phyloP scores from a whole-genome alignment of 2,888 invertebrate species.

The Cheilosia vernalis region DNA sequence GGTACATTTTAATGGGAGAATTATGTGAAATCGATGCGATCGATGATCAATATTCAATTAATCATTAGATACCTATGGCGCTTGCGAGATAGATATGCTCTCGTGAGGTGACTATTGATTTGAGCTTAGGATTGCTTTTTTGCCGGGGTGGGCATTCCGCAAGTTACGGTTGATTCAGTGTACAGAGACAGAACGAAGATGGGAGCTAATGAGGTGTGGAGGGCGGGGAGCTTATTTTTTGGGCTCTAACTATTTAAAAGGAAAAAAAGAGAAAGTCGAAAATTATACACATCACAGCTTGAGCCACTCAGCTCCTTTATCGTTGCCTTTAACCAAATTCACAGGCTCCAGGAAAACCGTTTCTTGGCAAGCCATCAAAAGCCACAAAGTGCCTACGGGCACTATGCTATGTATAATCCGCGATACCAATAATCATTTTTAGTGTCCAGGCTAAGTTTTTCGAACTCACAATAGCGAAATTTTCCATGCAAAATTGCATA shows the following conservation, averaged over 20 bases:
- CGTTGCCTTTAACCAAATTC: no score
- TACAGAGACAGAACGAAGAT: neutral
- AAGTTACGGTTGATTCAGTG: constrained; percentile 16
- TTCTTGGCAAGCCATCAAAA: no score
- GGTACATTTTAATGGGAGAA: constrained; percentile 74
- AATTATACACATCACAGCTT: no score
- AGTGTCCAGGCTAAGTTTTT: no score
- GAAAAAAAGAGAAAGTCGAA: no score
- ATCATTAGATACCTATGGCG: constrained; percentile 67
- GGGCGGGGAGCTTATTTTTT: neutral
- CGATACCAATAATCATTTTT: no score
- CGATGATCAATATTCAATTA: constrained; percentile 69
- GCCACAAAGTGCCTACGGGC: no score
- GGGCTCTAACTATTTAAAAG: neutral
- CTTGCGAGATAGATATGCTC: constrained; percentile 39
- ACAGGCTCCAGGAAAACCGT: no score
- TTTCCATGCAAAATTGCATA: no score
- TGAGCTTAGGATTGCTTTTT: neutral
- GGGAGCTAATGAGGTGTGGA: constrained; percentile 1
- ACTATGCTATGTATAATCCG: no score
- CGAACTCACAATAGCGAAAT: no score
- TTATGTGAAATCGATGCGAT: constrained; percentile 70
- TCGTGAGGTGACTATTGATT: constrained; percentile 17
- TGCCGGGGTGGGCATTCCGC: constrained; percentile 11
- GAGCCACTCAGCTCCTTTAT: no score